Evolutionary conservation across 2,113 vertebrate genomes (phyloP).

Genomic region (Cololabis saira): DNA sequence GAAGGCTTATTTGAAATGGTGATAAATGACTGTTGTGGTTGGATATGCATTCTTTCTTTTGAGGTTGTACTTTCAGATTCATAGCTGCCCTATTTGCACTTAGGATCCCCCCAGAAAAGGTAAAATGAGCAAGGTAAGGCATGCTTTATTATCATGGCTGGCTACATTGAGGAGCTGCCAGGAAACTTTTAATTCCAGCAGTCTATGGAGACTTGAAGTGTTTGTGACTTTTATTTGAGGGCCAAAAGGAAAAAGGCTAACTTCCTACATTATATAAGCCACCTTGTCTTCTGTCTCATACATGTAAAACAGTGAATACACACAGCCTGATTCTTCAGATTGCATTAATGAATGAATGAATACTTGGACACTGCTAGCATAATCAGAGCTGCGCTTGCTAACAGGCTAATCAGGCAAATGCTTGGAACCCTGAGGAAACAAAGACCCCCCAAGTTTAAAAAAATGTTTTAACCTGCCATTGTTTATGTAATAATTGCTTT

Average conservation of each 20-base stretch:
- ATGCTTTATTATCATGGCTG: constrained; percentile 40
- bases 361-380: too few relatives aligned
- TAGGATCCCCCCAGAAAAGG: constrained; percentile 34
- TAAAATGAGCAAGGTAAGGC: constrained; percentile 50
- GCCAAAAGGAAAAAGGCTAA: constrained; percentile 59
- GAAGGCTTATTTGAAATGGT: constrained; percentile 1
- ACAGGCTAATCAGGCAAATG: too few relatives aligned
- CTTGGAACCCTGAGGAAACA: too few relatives aligned
- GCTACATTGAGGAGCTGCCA: constrained; percentile 45
- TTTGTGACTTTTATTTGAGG: constrained; percentile 60
- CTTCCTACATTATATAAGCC: constrained; percentile 56
- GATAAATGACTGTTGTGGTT: background rate
- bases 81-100: constrained; percentile 52
- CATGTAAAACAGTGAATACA: constrained; percentile 38
- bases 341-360: too few relatives aligned
- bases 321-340: constrained; percentile 32
- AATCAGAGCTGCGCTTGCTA: too few relatives aligned
- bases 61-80: constrained; percentile 39
- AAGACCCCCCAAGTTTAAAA: too few relatives aligned
- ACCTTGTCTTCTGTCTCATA: constrained; percentile 64
- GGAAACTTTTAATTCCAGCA: constrained; percentile 58
- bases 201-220: constrained; percentile 47
- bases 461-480: too few relatives aligned
- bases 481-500: too few relatives aligned
- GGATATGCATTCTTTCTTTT: constrained; percentile 5